These are phyloP conservation scores for Drosophila triauraria DNA, from an alignment of 1,140 invertebrate genomes.

Conservation along the genomic window DNA sequence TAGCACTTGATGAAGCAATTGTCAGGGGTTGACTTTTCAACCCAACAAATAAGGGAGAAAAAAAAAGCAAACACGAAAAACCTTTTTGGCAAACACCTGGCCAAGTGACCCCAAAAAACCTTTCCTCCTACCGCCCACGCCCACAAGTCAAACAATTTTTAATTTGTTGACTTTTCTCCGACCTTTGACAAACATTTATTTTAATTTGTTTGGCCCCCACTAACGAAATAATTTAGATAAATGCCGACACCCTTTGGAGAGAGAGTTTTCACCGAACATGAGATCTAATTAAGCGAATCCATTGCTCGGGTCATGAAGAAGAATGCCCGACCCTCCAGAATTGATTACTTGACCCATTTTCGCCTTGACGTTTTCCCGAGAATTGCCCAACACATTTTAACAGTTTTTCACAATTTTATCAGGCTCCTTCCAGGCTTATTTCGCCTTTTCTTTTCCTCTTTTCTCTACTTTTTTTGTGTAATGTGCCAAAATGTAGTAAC, in stretches of 20 bases:
- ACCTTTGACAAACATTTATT: slow-evolving; percentile 68
- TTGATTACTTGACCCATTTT: slow-evolving; percentile 60
- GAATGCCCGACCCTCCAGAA: slow-evolving; percentile 50
- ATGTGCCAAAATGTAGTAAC: slow-evolving; percentile 73
- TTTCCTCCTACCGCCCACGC: neutral
- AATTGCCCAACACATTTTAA: slow-evolving; percentile 59
- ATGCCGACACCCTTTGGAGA: slow-evolving; percentile 36
- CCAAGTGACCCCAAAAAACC: slow-evolving; percentile 42
- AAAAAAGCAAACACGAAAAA: slow-evolving; percentile 41
- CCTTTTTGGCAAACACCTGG: slow-evolving; percentile 59
- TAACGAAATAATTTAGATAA: slow-evolving; percentile 78
- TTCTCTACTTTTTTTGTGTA: slow-evolving; percentile 50
- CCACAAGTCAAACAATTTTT: slow-evolving; percentile 58
- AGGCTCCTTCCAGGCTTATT: slow-evolving; percentile 43
- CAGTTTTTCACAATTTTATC: slow-evolving; percentile 72
- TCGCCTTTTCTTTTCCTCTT: slow-evolving; percentile 23
- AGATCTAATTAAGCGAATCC: slow-evolving; percentile 64
- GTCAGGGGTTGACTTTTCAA: slow-evolving; percentile 44
- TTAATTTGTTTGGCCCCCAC: slow-evolving; percentile 69
- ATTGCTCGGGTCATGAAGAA: slow-evolving; percentile 3
- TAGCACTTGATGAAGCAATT: slow-evolving; percentile 63
- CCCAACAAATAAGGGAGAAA: neutral
- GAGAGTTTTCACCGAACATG: slow-evolving; percentile 8
- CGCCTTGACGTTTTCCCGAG: slow-evolving; percentile 41
- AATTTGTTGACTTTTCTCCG: slow-evolving; percentile 66